Conservation (phyloP, 2,888 invertebrate species). For the Eupithecia subumbrata region DNA sequence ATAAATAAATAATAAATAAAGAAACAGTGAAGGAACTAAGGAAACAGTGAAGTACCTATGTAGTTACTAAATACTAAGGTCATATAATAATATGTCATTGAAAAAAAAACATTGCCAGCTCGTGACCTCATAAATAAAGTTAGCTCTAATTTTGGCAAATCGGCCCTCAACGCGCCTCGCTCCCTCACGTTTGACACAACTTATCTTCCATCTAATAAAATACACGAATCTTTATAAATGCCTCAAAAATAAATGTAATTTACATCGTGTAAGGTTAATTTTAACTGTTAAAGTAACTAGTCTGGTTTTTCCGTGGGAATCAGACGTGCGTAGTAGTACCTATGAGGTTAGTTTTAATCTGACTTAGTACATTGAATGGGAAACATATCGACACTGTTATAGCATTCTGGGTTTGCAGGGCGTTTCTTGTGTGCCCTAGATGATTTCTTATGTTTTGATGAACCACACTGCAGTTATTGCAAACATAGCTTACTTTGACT, state of each 20-base stretch:
- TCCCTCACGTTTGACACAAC: conserved; percentile 60
- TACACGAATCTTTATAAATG: conserved; percentile 38
- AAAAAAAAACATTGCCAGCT: conserved; percentile 38
- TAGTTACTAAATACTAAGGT: background rate
- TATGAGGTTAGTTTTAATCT: background rate
- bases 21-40: background rate
- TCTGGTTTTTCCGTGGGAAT: conserved; percentile 42
- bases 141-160: conserved; percentile 47
- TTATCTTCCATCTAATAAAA: conserved; percentile 61
- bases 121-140: conserved; percentile 44
- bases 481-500: background rate
- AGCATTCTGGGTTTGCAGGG: background rate
- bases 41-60: background rate
- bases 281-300: conserved; percentile 16
- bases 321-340: conserved; percentile 16
- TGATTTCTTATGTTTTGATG: background rate
- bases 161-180: conserved; percentile 31
- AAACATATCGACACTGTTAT: background rate
- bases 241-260: conserved; percentile 25
- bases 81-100: conserved; percentile 24
- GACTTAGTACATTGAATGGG: conserved; percentile 30
- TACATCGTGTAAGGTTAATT: conserved; percentile 33
- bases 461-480: background rate
- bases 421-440: background rate
- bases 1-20: no score